Evolutionary conservation across 1,140 invertebrate species (phyloP), one percentile per base, ranked within the genome.

Genomic region (Zophobas atratus): DNA sequence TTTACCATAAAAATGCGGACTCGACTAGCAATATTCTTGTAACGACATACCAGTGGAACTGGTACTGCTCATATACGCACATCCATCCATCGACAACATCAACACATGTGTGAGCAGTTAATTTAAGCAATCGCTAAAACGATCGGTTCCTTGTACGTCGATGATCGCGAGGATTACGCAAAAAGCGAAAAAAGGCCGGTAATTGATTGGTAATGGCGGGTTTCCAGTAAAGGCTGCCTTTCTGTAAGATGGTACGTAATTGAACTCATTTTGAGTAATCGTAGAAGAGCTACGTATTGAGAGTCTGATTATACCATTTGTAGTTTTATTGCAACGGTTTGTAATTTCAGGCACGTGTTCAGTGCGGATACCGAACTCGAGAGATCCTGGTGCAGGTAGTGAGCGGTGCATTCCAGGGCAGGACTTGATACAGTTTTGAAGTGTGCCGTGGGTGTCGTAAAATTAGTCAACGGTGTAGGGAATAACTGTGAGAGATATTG

Each of bases 271-370:
- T 67, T 67, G 39, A 67, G 39, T 67, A 67, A 67, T 67, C 60
- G 57, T 38, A 6, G 34, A 43, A 39, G 6, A 43, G 43, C 36
- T n/a, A 67, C 55, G 34, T 34, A 60, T n/a, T 20, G 43, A 3
- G 3, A 39, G 34, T 39, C n/a, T 43, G 38, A 67, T 67, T 43
- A 51, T 67, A 46, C 60, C 39, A 20, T 67, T 67, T 2, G 38
- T 67, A 43, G 60, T 67, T 43, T 63, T 67, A 67, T 67, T 43
- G 38, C 43, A 32, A 67, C 33, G 38, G 38, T 67, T 43, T 41
- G 60, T 43, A 67, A 67, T 67, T 67, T 67, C 20, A 67, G 60
- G 60, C 60, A 67, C 60, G 60, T 67, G 60, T 39, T 67, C 60
- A 2, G 2, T 60, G 35, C 34, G 56, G 36, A 39, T 6, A 20